phyloP scores from a whole-genome alignment of 2,888 invertebrate species.

The Acronicta aceris region DNA sequence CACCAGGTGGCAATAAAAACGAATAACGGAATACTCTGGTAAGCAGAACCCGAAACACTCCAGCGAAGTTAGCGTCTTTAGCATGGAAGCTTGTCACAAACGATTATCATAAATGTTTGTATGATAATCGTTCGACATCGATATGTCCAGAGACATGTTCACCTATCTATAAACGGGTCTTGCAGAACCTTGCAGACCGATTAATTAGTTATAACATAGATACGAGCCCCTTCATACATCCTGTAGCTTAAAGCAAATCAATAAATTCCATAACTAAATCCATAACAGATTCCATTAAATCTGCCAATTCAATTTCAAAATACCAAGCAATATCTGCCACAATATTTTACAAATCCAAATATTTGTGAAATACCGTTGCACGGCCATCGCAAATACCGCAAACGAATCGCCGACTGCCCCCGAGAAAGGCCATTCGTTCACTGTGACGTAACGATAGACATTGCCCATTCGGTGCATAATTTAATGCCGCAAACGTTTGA shows the following conservation, averaged over 20 bases:
- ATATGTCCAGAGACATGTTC: no score
- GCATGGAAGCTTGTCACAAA: no score
- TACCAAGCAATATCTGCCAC: constrained; percentile 50
- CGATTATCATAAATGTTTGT: no score
- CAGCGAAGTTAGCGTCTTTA: no score
- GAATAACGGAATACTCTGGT: no score
- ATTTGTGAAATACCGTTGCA: constrained; percentile 55
- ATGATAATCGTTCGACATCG: no score
- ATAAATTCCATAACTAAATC: constrained; percentile 34
- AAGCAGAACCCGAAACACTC: no score
- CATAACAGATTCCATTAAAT: constrained; percentile 35
- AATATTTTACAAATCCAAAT: constrained; percentile 60
- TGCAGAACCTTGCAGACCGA: no score
- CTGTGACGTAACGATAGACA: constrained; percentile 51
- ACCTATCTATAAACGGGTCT: no score
- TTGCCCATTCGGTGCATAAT: constrained; percentile 41
- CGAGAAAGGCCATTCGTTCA: constrained; percentile 43
- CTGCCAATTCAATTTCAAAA: constrained; percentile 50
- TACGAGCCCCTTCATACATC: no score
- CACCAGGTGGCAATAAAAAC: no score
- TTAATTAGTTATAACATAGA: no score
- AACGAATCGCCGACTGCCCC: constrained; percentile 42
- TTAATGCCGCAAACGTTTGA: constrained; percentile 50
- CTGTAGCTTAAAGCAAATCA: constrained; percentile 15
- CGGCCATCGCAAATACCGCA: constrained; percentile 54